phyloP scores from a whole-genome alignment of 2,888 invertebrate species.

The Cheilosia variabilis region DNA sequence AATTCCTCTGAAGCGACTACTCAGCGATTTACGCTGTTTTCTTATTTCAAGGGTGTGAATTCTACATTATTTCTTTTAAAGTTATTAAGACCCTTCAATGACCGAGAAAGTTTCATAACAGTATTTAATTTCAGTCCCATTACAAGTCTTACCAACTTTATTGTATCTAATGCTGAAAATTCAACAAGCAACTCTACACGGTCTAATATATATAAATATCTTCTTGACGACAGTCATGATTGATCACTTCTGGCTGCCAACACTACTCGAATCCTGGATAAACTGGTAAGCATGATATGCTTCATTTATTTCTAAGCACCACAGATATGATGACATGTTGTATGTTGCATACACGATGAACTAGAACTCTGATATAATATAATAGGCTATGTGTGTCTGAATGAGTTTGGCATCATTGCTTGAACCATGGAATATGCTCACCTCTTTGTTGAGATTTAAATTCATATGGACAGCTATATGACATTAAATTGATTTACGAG shows the following conservation, averaged over 20 bases:
- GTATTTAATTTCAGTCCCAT: neutral
- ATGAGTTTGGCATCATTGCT: conserved; percentile 35
- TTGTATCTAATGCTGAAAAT: neutral
- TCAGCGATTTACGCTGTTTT: too few species aligned
- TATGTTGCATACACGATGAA: conserved; percentile 49
- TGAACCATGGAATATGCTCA: conserved; percentile 51
- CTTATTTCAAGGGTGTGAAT: too few species aligned
- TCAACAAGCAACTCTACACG: neutral
- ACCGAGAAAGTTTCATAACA: too few species aligned
- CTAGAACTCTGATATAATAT: conserved; percentile 2
- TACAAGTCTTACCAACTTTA: too few species aligned
- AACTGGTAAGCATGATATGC: conserved; percentile 13
- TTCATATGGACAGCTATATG: conserved; percentile 50
- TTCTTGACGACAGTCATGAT: conserved; percentile 34
- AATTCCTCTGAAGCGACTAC: too few species aligned
- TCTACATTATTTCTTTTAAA: too few species aligned
- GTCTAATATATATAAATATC: neutral
- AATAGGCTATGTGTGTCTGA: conserved; percentile 26
- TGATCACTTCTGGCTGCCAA: conserved; percentile 42
- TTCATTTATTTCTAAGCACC: conserved; percentile 23
- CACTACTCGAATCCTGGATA: conserved; percentile 15
- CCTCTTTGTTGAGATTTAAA: conserved; percentile 58
- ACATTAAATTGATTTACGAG: conserved; percentile 60
- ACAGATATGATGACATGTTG: conserved; percentile 36
- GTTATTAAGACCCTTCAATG: too few species aligned